Evolutionary conservation across 2,113 vertebrate species (phyloP).

Genomic region (Alces alces): DNA sequence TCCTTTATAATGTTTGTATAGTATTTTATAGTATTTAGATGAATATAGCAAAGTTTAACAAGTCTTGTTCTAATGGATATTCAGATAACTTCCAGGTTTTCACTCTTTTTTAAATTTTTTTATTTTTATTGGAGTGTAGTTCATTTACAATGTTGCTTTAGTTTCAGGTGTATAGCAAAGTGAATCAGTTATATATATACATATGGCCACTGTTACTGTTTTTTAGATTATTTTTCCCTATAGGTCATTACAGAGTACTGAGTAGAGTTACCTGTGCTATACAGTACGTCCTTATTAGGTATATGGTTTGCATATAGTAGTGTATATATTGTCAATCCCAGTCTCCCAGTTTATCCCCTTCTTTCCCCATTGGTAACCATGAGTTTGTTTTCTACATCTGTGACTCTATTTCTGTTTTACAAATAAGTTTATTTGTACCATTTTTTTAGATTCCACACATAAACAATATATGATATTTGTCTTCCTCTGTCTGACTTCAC

Average conservation of each 20-base stretch:
- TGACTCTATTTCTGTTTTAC: neutral
- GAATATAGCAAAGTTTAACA: neutral
- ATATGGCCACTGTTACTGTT: neutral
- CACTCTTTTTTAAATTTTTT: neutral
- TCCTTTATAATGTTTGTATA: neutral
- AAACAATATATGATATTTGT: neutral
- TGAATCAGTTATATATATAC: neutral
- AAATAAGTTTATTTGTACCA: neutral
- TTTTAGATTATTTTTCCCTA: neutral
- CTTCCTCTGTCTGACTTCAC: neutral
- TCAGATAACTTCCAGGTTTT: neutral
- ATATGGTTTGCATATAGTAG: neutral
- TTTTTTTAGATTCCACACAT: neutral
- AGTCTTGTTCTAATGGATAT: neutral
- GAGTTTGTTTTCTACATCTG: neutral
- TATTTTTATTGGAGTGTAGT: neutral
- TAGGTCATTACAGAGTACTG: neutral
- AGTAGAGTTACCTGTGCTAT: neutral
- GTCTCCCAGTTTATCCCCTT: neutral
- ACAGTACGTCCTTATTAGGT: neutral
- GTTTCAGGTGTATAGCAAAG: neutral
- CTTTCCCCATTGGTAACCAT: neutral
- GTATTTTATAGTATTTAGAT: neutral
- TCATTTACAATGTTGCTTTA: neutral
- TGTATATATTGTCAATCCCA: neutral